Conservation (phyloP, 2,797 vertebrate genomes). For the Pitangus sulphuratus region DNA sequence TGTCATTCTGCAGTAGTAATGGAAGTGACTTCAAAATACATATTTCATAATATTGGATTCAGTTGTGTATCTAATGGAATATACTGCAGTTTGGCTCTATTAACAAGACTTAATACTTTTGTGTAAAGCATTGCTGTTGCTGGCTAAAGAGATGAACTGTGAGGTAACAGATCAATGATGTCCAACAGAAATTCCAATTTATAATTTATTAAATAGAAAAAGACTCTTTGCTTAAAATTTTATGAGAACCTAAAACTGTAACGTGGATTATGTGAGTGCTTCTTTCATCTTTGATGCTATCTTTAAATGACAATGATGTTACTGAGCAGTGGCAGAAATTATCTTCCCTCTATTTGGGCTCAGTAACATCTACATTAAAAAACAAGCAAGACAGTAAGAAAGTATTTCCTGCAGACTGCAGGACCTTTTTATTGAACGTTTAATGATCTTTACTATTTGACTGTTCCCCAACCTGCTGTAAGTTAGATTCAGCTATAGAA, state of each 20-base stretch:
- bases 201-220: not conserved
- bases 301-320: not conserved
- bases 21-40: not conserved
- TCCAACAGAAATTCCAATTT: not conserved
- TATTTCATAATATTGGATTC: not conserved
- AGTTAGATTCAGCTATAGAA: not conserved
- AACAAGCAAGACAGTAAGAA: not conserved
- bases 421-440: not conserved
- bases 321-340: not conserved
- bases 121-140: not conserved
- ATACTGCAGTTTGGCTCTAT: not conserved
- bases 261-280: not conserved
- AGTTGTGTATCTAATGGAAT: not conserved
- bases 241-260: not conserved
- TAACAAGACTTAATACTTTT: not conserved
- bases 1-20: not conserved
- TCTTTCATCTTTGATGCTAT: not conserved
- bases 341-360: not conserved
- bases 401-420: not conserved
- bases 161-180: not conserved
- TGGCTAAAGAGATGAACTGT: not conserved
- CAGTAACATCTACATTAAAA: not conserved
- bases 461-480: not conserved
- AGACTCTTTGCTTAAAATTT: not conserved
- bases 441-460: not conserved